These are phyloP conservation scores for Spodoptera litura DNA, from an alignment of 1,140 invertebrate genomes.

Conservation along the genomic window DNA sequence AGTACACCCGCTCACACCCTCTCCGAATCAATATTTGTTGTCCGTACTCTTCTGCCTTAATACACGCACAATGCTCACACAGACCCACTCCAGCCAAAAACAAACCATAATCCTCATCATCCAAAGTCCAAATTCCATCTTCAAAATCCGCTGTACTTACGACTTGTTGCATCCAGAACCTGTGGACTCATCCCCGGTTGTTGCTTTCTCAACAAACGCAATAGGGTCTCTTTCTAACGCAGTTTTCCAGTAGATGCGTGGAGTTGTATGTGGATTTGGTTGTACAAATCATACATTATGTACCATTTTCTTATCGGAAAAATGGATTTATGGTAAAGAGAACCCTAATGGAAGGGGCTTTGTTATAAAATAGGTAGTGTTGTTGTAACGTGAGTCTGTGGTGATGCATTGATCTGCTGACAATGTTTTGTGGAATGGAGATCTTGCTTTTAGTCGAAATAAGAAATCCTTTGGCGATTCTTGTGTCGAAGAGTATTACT, in stretches of 20 bases:
- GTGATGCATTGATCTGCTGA: background rate
- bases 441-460: background rate
- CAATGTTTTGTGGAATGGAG: background rate
- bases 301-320: slow-evolving; percentile 47
- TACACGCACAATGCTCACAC: slow-evolving; percentile 81
- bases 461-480: background rate
- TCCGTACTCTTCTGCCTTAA: slow-evolving; percentile 85
- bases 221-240: slow-evolving; percentile 79
- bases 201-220: slow-evolving; percentile 80
- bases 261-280: slow-evolving; percentile 52
- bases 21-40: slow-evolving; percentile 85
- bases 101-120: slow-evolving; percentile 2
- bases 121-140: slow-evolving; percentile 44
- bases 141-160: slow-evolving; percentile 40
- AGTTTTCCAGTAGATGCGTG: slow-evolving; percentile 72
- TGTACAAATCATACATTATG: slow-evolving; percentile 47
- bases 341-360: slow-evolving; percentile 14
- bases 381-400: background rate
- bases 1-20: slow-evolving; percentile 63
- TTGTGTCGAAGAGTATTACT: too few species aligned
- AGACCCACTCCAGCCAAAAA: slow-evolving; percentile 39
- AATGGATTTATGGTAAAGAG: slow-evolving; percentile 32
- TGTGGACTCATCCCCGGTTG: slow-evolving; percentile 77
- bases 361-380: slow-evolving; percentile 3
- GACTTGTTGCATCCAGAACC: slow-evolving; percentile 50